These are phyloP conservation scores for Caenorhabditis brenneri DNA, from an alignment of 1,140 invertebrate species.

Conservation along the genomic window DNA sequence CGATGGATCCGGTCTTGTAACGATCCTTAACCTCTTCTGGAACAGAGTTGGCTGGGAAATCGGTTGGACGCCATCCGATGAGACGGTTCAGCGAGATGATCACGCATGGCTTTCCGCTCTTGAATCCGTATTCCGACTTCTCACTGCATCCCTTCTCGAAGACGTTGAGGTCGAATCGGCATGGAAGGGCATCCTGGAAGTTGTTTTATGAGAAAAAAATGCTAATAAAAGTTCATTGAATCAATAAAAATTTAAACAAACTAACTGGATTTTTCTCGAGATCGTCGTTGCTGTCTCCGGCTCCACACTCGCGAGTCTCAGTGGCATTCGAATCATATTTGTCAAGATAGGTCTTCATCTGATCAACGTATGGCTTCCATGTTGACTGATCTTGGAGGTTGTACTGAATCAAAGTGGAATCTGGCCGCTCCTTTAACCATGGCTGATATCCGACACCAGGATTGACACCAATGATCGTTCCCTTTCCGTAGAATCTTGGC, in stretches of 20 bases:
- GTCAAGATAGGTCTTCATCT: conserved; percentile 60
- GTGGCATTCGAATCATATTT: conserved; percentile 63
- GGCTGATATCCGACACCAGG: conserved; percentile 71
- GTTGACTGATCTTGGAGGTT: conserved; percentile 58
- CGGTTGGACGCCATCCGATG: conserved; percentile 67
- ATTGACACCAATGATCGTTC: conserved; percentile 71
- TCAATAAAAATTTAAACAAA: neutral
- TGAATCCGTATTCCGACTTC: conserved; percentile 64
- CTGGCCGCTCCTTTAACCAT: conserved; percentile 68
- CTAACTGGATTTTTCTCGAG: neutral
- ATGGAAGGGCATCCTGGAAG: conserved; percentile 57
- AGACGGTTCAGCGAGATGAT: conserved; percentile 69
- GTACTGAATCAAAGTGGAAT: conserved; percentile 69
- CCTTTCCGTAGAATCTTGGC: conserved; percentile 69
- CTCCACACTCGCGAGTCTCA: conserved; percentile 60
- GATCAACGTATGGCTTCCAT: conserved; percentile 59
- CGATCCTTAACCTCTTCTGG: conserved; percentile 62
- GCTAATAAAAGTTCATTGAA: neutral
- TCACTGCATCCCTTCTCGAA: conserved; percentile 63
- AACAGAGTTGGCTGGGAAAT: conserved; percentile 57
- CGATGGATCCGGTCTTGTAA: conserved; percentile 65
- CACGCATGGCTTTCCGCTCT: conserved; percentile 64
- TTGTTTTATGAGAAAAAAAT: no score
- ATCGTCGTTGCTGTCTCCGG: conserved; percentile 28
- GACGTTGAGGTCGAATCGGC: conserved; percentile 59